A percentile compares a stretch with the other conserved stretches of the same genome.
phyloP scores from a whole-genome alignment of 1,140 invertebrate genomes.

The Lordiphosa mommai region DNA sequence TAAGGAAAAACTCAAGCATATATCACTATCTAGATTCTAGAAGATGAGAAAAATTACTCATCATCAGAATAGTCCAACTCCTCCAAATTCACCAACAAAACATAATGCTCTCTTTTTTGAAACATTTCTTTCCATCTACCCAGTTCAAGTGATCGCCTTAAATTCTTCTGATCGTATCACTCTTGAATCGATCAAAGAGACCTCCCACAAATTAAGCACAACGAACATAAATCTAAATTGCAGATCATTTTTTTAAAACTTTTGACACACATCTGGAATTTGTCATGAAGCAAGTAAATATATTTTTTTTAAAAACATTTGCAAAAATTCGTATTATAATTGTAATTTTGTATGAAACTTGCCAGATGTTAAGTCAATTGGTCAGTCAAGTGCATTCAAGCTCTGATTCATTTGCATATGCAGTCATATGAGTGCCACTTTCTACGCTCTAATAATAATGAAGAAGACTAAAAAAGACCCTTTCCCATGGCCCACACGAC shows the following conservation, averaged over 20 bases:
- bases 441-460: conserved; percentile 41
- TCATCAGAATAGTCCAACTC: too few species aligned
- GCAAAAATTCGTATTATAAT: conserved; percentile 27
- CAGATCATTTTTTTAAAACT: conserved; percentile 12
- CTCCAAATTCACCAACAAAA: neutral
- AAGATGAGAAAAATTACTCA: too few species aligned
- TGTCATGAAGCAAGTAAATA: conserved; percentile 15
- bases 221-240: conserved; percentile 66
- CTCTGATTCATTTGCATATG: conserved; percentile 23
- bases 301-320: conserved; percentile 13
- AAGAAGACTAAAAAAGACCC: conserved; percentile 5
- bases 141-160: conserved; percentile 15
- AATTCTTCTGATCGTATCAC: conserved; percentile 33
- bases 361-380: conserved; percentile 37
- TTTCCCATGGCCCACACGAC: conserved; percentile 37
- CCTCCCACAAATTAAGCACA: conserved; percentile 37
- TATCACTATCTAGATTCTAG: too few species aligned
- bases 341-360: conserved; percentile 54
- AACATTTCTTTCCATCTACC: neutral
- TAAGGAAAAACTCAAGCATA: too few species aligned
- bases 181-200: conserved; percentile 31
- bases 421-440: conserved; percentile 62
- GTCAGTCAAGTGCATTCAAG: conserved; percentile 6
- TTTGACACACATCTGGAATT: conserved; percentile 27
- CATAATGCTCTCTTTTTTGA: neutral